Evolutionary conservation across 2,888 invertebrate genomes (phyloP).

Genomic region (Achlya flavicornis): DNA sequence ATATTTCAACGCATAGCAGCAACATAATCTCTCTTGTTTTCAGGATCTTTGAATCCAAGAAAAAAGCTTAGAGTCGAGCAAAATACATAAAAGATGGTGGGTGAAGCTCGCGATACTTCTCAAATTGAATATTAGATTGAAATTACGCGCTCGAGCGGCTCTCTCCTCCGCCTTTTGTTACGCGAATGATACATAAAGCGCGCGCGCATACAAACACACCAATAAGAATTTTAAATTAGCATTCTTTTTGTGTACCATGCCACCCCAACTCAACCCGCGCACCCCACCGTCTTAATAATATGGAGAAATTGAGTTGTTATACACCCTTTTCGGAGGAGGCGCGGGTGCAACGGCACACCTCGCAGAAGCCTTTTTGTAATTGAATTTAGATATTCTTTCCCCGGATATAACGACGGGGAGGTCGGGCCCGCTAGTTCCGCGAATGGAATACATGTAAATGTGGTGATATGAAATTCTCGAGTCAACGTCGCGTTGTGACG

Average conservation of each 20-base stretch:
- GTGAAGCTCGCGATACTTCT: constrained; percentile 72
- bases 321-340: constrained; percentile 79
- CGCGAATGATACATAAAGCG: constrained; percentile 80
- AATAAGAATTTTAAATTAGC: constrained; percentile 84
- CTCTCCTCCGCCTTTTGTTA: constrained; percentile 77
- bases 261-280: constrained; percentile 69
- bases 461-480: constrained; percentile 72
- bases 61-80: constrained; percentile 63
- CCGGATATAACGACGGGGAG: constrained; percentile 74
- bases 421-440: constrained; percentile 66
- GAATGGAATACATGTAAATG: constrained; percentile 67
- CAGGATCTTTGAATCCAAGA: constrained; percentile 60
- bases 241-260: constrained; percentile 80
- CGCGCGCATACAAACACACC: constrained; percentile 80
- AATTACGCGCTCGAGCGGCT: constrained; percentile 80
- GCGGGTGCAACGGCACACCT: constrained; percentile 80
- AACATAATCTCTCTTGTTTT: constrained; percentile 43
- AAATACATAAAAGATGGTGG: constrained; percentile 76
- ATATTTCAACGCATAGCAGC: constrained; percentile 24
- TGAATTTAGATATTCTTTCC: constrained; percentile 82
- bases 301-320: constrained; percentile 83
- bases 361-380: constrained; percentile 81
- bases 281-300: constrained; percentile 80
- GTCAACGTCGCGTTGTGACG: constrained; percentile 54
- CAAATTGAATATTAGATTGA: constrained; percentile 83